Evolutionary conservation across 2,113 vertebrate species (phyloP), one percentile per base, ranked within the genome.

Genomic region (Myrmecobius fasciatus): DNA sequence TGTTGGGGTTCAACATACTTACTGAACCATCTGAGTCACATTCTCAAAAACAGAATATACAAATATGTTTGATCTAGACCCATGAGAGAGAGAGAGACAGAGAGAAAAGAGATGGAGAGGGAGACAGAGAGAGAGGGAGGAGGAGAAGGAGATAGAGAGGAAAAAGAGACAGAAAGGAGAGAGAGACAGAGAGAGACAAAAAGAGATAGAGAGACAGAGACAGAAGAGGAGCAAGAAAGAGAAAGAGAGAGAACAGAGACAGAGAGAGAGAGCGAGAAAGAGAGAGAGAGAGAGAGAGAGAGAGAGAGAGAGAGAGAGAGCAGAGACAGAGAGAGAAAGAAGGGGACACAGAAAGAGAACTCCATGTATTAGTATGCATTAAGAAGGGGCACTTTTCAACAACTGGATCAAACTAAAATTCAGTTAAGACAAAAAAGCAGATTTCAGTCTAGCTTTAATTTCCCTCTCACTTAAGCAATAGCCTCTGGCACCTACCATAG

Each of bases 401-500:
- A 54, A n/a, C 0, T 83, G 51, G n/a, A 46, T 31, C 8, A 46
- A 91, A 90, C n/a, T 52, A 67, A 88, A 91, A 25, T 53, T 3
- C 25, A 89, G 24, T 31, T 1, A 52, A 96, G 43, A 91, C 10
- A 60, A 96, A 96, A 95, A 46, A 52, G 28, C 48, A 90, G 11
- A 17, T 75, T 96, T 95, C 92, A 91, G n/a, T 28, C 22, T 8
- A n/a, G 49, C 25, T 88, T 89, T 54, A 93, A 43, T 20, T 97
- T 49, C 89, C 83, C 89, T 3, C 43, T 49, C 14, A 7, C 10
- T 49, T 46, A 26, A 53, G 67, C 0, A 2, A 26, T 0, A 95
- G 25, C n/a, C 17, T 20, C 20, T 89, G 95, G 94, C 60, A 93
- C 1, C 17, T 1, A 47, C 91, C 75, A 67, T 0, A 0, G 0